These are phyloP conservation scores for Sparus aurata DNA, from an alignment of 2,797 vertebrate species.

Conservation along the genomic window DNA sequence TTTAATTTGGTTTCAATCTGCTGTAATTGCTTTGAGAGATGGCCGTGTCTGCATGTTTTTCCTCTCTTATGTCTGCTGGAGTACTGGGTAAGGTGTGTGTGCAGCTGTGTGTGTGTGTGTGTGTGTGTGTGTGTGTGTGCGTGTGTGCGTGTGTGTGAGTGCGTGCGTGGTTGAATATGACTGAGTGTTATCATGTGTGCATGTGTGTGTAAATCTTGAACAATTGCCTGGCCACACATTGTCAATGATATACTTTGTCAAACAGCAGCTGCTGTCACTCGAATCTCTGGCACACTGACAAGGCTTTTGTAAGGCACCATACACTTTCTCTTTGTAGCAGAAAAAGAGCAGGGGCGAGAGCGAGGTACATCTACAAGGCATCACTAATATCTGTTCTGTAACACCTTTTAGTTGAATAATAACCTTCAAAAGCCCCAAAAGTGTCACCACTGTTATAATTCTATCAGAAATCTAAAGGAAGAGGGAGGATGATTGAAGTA, in stretches of 20 bases:
- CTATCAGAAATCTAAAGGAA: conserved; percentile 77
- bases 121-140: conserved; percentile 33
- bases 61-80: conserved; percentile 65
- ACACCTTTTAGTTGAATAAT: conserved; percentile 85
- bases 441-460: conserved; percentile 87
- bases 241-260: conserved; percentile 79
- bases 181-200: conserved; percentile 55
- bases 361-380: conserved; percentile 48
- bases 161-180: conserved; percentile 35
- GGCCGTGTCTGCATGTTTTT: conserved; percentile 80
- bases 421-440: conserved; percentile 33
- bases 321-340: conserved; percentile 40
- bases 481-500: conserved; percentile 83
- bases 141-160: conserved; percentile 22
- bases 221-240: conserved; percentile 68
- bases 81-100: conserved; percentile 45
- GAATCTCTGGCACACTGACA: conserved; percentile 68
- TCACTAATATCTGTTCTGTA: conserved; percentile 55
- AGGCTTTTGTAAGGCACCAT: conserved; percentile 62
- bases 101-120: conserved; percentile 25
- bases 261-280: conserved; percentile 70
- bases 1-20: conserved; percentile 89
- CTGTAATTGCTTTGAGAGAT: conserved; percentile 89
- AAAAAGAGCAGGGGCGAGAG: conserved; percentile 1
- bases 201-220: conserved; percentile 60